Conservation (phyloP, 2,113 vertebrate species). For the Otus sunia region DNA sequence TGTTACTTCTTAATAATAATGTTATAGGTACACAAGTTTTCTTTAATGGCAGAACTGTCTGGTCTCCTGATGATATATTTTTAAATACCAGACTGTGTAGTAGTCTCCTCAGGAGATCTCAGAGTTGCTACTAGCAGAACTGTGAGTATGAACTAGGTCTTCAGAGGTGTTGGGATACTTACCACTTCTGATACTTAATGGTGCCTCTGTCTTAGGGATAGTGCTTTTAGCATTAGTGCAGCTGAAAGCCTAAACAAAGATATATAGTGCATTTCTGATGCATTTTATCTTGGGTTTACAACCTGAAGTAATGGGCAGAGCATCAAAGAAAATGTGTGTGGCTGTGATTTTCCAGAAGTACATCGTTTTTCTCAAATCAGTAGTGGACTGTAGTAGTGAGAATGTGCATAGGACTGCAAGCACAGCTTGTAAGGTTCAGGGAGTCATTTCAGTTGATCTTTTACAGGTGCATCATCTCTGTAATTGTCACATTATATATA, state of each 20-base stretch:
- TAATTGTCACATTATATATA: background rate
- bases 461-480: background rate
- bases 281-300: background rate
- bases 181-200: background rate
- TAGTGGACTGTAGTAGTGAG: background rate
- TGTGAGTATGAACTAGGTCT: accelerated
- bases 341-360: background rate
- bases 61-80: background rate
- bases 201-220: background rate
- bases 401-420: background rate
- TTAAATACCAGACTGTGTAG: background rate
- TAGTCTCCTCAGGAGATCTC: background rate
- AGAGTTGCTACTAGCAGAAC: background rate
- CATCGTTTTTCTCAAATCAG: background rate
- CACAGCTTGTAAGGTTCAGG: background rate
- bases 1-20: background rate
- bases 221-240: background rate
- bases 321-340: background rate
- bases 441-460: background rate
- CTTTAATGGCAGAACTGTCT: background rate
- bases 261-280: background rate
- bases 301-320: background rate
- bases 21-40: background rate
- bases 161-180: background rate
- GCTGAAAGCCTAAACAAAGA: background rate